Percentiles rank a stretch among this genome's conserved stretches.
phyloP scores from a whole-genome alignment of 2,888 invertebrate genomes.

The Microchrysa polita region DNA sequence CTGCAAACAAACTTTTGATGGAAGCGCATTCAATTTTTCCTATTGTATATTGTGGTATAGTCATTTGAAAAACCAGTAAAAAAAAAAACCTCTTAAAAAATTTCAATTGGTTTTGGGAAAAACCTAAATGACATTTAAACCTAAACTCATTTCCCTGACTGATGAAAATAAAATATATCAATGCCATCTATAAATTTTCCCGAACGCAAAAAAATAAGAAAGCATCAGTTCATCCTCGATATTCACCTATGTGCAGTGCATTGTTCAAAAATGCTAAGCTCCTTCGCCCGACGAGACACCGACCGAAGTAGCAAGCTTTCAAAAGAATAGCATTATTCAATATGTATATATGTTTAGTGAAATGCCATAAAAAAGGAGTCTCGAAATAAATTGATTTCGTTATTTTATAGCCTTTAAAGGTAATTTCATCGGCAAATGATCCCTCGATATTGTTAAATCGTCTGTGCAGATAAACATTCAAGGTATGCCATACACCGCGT shows the following conservation, averaged over 20 bases:
- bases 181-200: not conserved
- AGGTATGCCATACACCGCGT: conserved; percentile 44
- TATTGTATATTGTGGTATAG: no score
- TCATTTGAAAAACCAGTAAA: no score
- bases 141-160: no score
- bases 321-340: not conserved
- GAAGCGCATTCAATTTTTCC: no score
- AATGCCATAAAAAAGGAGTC: conserved; percentile 42
- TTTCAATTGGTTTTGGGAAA: no score
- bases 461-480: conserved; percentile 47
- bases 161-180: not conserved
- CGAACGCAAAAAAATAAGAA: not conserved
- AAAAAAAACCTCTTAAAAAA: no score
- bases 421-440: conserved; percentile 49
- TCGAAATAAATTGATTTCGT: conserved; percentile 47
- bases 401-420: conserved; percentile 48
- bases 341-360: conserved; percentile 3
- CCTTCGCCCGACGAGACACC: not conserved
- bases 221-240: not conserved
- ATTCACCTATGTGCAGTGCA: no score
- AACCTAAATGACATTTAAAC: no score
- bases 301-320: conserved; percentile 28
- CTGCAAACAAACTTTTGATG: no score
- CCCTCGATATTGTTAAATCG: conserved; percentile 48
- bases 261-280: no score